A percentile compares a stretch with the other conserved stretches of the same genome.
These are phyloP conservation scores for Heliconius ethilla DNA, from an alignment of 2,888 invertebrate species.

Conservation along the genomic window DNA sequence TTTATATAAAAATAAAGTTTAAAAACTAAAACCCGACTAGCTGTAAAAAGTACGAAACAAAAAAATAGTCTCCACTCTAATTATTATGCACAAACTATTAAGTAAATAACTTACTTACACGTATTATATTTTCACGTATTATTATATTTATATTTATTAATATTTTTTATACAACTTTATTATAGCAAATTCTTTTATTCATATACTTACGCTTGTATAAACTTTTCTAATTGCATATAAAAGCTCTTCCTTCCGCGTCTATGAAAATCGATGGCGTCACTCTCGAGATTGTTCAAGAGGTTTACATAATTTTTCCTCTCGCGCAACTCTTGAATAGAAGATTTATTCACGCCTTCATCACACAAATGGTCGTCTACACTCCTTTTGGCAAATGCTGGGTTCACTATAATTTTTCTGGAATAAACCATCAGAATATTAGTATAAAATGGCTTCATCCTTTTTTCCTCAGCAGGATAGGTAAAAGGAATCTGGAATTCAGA, in stretches of 20 bases:
- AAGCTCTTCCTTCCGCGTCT: slow-evolving; percentile 83
- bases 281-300: slow-evolving; percentile 58
- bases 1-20: too few species aligned
- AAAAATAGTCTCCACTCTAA: too few species aligned
- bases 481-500: too few species aligned
- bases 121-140: too few species aligned
- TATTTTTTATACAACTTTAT: neutral
- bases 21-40: too few species aligned
- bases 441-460: neutral
- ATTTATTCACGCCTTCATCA: slow-evolving; percentile 23
- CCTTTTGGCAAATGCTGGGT: slow-evolving; percentile 77
- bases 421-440: neutral
- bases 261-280: slow-evolving; percentile 75
- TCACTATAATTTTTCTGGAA: slow-evolving; percentile 66
- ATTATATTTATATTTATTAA: neutral
- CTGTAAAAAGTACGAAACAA: too few species aligned
- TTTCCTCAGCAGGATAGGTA: too few species aligned
- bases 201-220: slow-evolving; percentile 83
- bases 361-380: slow-evolving; percentile 55
- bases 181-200: neutral
- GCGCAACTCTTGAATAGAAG: slow-evolving; percentile 65
- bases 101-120: too few species aligned
- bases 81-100: too few species aligned
- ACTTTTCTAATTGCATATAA: slow-evolving; percentile 84
- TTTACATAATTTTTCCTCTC: slow-evolving; percentile 55